Base-by-base conservation (phyloP, 1,140 invertebrate species). In the Zaprionus lachaisei region DNA sequence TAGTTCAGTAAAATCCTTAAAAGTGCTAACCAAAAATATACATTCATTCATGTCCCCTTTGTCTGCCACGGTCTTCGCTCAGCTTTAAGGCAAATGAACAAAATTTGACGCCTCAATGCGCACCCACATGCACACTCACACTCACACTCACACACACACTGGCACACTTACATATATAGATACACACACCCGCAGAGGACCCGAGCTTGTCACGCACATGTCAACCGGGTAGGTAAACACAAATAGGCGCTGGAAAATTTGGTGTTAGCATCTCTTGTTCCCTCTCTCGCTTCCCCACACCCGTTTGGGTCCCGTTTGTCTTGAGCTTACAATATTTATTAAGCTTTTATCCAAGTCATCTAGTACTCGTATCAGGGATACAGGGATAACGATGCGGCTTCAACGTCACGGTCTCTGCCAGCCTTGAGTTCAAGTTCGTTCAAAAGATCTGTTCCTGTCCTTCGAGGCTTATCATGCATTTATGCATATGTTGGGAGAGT, bases 321-420 rank as follows among this genome's bases (percentile, higher is more conserved):
- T 57, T 64, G 76, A 58, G 70, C 78, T 66, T 63, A 73, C 74
- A 85, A 85, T 85, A 85, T 85, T 85, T 85, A 85, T 85, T 85
- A 85, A 85, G 83, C 83, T 85, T 85, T 85, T 85, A 85, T 86
- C 81, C 83, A 82, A 85, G 83, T 83, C 79, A 85, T 85, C 83
- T 86, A 85, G 82, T 79, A 85, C 85, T 85, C 47, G 47, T 51
- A 51, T 51, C 47, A 11, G 47, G 47, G 47, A 51, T 51, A 51
- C 31, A 85, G 75, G 82, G 75, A 84, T 84, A 85, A 84, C 82
- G 82, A 84, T 71, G 82, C 80, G 81, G 60, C 77, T 73, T 57
- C 72, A 72, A 55, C 79, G 60, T 31, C 63, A 28, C 28, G 31
- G 24, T 68, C 34, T 14, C 58, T 74, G 24, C 65, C 56, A 51